These are phyloP conservation scores for Gasteruption jaculator DNA, from an alignment of 2,888 invertebrate genomes.

Conservation along the genomic window DNA sequence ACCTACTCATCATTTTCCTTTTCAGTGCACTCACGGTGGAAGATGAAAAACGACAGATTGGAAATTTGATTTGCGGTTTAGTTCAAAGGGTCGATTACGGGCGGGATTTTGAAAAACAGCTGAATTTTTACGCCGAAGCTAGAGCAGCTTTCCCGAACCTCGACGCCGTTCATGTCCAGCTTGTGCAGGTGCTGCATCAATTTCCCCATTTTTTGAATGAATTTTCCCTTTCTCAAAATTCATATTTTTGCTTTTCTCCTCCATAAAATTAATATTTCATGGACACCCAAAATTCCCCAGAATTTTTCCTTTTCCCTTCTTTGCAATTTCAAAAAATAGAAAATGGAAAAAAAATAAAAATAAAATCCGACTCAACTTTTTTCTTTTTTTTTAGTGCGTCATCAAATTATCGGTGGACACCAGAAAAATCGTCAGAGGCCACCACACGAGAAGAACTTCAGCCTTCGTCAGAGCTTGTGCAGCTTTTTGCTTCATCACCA, in stretches of 20 bases:
- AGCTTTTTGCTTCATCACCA: conserved; percentile 93
- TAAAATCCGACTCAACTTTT: too few relatives aligned
- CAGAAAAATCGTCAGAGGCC: conserved; percentile 65
- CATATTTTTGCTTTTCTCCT: too few relatives aligned
- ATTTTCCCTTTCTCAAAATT: too few relatives aligned
- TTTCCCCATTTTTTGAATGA: too few relatives aligned
- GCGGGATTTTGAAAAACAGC: conserved; percentile 83
- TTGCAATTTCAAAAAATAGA: conserved; percentile 1
- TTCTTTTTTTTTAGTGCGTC: conserved; percentile 61
- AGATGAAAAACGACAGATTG: conserved; percentile 85
- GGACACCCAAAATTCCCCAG: too few relatives aligned
- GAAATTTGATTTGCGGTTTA: conserved; percentile 75
- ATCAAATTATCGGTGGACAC: conserved; percentile 73
- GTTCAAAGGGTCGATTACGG: conserved; percentile 79
- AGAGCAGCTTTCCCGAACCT: conserved; percentile 87
- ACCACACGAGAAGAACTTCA: conserved; percentile 74
- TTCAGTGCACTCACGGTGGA: conserved; percentile 83
- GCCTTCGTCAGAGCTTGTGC: conserved; percentile 91
- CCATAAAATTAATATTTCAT: too few relatives aligned
- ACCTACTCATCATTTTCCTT: conserved; percentile 20
- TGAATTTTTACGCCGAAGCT: conserved; percentile 91
- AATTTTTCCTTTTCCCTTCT: too few relatives aligned
- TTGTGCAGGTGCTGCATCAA: conserved; percentile 69
- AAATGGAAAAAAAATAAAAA: neutral
- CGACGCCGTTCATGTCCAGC: conserved; percentile 77